phyloP scores from a whole-genome alignment of 2,888 invertebrate species.

The Lithosia quadra region DNA sequence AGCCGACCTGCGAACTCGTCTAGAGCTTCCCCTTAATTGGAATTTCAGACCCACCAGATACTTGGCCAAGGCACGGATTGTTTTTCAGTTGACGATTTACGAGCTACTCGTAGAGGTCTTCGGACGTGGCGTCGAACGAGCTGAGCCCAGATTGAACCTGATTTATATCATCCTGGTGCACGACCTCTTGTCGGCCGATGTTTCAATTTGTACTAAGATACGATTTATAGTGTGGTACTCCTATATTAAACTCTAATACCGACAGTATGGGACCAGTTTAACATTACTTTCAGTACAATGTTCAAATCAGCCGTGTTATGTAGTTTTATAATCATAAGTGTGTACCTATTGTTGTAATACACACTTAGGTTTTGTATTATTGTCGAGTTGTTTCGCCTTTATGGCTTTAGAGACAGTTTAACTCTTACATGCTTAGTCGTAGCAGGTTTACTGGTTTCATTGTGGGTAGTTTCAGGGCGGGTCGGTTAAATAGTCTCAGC shows the following conservation, averaged over 20 bases:
- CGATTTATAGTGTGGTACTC: constrained; percentile 25
- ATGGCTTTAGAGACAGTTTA: neutral
- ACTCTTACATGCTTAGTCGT: neutral
- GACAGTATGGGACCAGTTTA: neutral
- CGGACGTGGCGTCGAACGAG: constrained; percentile 54
- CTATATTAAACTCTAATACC: constrained; percentile 17
- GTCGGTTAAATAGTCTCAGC: neutral
- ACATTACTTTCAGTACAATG: neutral
- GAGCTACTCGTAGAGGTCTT: constrained; percentile 53
- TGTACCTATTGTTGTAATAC: neutral
- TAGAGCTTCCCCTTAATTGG: constrained; percentile 81
- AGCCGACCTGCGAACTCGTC: constrained; percentile 74
- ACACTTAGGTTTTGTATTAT: neutral
- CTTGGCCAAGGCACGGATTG: constrained; percentile 67
- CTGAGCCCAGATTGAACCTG: constrained; percentile 59
- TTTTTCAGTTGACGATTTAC: constrained; percentile 66
- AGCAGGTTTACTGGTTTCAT: neutral
- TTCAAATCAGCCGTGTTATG: neutral
- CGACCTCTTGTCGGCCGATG: constrained; percentile 49
- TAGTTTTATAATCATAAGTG: neutral
- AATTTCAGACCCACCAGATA: constrained; percentile 73
- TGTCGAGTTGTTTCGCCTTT: neutral
- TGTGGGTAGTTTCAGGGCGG: neutral
- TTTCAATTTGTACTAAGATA: constrained; percentile 48
- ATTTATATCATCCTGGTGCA: constrained; percentile 59